These are phyloP conservation scores for Psephotus haematonotus DNA, from an alignment of 2,113 vertebrate species.

Conservation along the genomic window DNA sequence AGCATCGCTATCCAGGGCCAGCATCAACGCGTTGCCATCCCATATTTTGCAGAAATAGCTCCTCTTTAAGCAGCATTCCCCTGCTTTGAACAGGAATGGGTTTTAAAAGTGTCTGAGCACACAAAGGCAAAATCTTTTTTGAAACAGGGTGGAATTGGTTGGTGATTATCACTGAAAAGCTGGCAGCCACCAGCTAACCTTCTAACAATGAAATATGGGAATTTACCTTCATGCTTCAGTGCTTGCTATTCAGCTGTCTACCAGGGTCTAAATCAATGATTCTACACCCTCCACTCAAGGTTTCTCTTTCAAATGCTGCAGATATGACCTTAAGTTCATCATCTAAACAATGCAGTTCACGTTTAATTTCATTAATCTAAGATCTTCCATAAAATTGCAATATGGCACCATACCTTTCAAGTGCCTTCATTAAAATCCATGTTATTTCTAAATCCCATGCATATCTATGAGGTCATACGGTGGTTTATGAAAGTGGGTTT, in stretches of 20 bases:
- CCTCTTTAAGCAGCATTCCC: slow-evolving; percentile 32
- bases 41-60: slow-evolving; percentile 38
- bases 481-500: slow-evolving; percentile 56
- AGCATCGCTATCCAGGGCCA: slow-evolving; percentile 68
- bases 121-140: slow-evolving; percentile 62
- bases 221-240: slow-evolving; percentile 96
- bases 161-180: slow-evolving; percentile 82
- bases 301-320: slow-evolving; percentile 86
- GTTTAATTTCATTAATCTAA: slow-evolving; percentile 76
- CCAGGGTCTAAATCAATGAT: slow-evolving; percentile 94
- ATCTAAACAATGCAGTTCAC: slow-evolving; percentile 68
- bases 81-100: slow-evolving; percentile 57
- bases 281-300: slow-evolving; percentile 87
- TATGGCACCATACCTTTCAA: slow-evolving; percentile 67
- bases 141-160: slow-evolving; percentile 86
- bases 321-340: slow-evolving; percentile 72
- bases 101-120: slow-evolving; percentile 60
- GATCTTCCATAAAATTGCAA: slow-evolving; percentile 73
- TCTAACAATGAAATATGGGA: slow-evolving; percentile 95
- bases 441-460: slow-evolving; percentile 68
- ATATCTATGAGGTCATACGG: slow-evolving; percentile 64
- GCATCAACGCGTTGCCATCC: slow-evolving; percentile 11
- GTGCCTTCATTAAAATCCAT: slow-evolving; percentile 63
- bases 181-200: slow-evolving; percentile 85
- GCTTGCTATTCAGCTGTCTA: slow-evolving; percentile 84